phyloP scores from a whole-genome alignment of 2,888 invertebrate genomes.

The Lochmaea capreae region DNA sequence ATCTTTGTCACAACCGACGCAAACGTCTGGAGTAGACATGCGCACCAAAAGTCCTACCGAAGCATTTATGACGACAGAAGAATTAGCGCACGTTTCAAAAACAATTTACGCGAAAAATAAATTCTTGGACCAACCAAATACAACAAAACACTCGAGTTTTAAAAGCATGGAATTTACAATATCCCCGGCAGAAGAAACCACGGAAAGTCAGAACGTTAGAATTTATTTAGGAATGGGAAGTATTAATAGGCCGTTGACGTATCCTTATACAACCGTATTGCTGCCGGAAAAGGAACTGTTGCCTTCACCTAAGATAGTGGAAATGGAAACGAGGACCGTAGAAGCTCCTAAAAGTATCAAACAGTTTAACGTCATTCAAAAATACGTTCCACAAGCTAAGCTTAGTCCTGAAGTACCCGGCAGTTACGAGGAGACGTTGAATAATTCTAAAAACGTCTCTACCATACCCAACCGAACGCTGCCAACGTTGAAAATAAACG shows the following conservation, averaged over 20 bases:
- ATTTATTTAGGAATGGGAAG: constrained; percentile 64
- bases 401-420: constrained; percentile 36
- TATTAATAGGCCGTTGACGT: constrained; percentile 75
- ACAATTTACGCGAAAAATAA: constrained; percentile 64
- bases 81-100: constrained; percentile 62
- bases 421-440: constrained; percentile 22
- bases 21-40: constrained; percentile 48
- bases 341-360: constrained; percentile 60
- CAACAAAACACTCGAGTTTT: constrained; percentile 32
- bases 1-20: constrained; percentile 73
- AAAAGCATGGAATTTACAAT: constrained; percentile 34
- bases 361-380: constrained; percentile 61
- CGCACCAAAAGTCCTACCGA: constrained; percentile 46
- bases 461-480: constrained; percentile 31
- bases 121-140: constrained; percentile 57
- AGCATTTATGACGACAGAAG: constrained; percentile 61
- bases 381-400: constrained; percentile 48
- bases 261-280: constrained; percentile 69
- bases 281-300: constrained; percentile 28
- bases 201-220: constrained; percentile 51
- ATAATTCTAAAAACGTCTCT: constrained; percentile 29
- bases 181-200: constrained; percentile 39
- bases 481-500: constrained; percentile 56
- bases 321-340: constrained; percentile 41
- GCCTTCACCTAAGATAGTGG: constrained; percentile 25